Base-by-base conservation (phyloP, 2,888 invertebrate species). In the Eilema griseolum region DNA sequence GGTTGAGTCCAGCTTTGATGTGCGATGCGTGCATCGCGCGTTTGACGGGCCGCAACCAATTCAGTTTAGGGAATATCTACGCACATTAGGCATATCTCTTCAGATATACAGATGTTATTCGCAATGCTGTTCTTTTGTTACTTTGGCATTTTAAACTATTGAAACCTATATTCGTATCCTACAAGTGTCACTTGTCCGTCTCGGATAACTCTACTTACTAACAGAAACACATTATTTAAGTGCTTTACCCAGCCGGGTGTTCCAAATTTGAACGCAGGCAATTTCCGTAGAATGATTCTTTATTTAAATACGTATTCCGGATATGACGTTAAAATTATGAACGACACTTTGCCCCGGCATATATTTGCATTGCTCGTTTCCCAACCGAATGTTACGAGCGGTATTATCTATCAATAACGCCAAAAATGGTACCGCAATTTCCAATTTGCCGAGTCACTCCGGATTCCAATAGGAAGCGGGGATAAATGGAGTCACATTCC, bases 401-500 rank as follows among this genome's bases (percentile, higher is more conserved):
- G 89, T 85, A 91, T 92, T 92, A 93, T 90, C 89, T 91, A 91
- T 93, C 91, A 92, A 93, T 93, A 93, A 89, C 90, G 84, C 89
- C 93, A 93, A 95, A 95, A 95, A 94, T 93, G 92, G 91, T 90
- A 89, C 93, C 93, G 92, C 93, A 92, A 94, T 95, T 93, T 95
- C 93, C 94, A 95, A 95, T 95, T 95, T 94, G 93, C 91, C 93
- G 92, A 91, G 92, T 94, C 94, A 95, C 93, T 93, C 95, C 94
- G 95, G 95, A 95, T 94, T 95, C 95, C 95, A 94, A 95, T 94
- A 94, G 95, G 95, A 95, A 94, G 89, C 91, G 92, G 88, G 92
- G 91, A 95, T 95, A 95, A 95, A 95, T 95, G 95, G 95, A 94
- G 94, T 93, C 95, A 90, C 94, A 95, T 95, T 93, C 95, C 95